Percentiles rank a stretch among this genome's conserved stretches.
These are phyloP conservation scores for Naja naja DNA, from an alignment of 2,113 vertebrate species.

Conservation along the genomic window DNA sequence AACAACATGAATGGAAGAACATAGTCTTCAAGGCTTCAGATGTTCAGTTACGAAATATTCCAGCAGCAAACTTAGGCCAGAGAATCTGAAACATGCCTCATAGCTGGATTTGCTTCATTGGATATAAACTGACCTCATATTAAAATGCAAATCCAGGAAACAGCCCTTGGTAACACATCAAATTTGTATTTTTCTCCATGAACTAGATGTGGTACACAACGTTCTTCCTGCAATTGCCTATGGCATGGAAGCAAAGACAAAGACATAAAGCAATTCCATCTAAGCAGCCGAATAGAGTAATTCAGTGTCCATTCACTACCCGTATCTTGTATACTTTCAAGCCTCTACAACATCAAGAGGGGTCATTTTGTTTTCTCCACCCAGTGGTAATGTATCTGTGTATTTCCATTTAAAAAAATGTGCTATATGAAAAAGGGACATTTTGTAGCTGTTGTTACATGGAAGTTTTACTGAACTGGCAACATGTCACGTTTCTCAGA, in stretches of 20 bases:
- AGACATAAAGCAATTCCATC: not conserved
- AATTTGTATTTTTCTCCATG: not conserved
- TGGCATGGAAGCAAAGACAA: not conserved
- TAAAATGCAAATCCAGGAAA: not conserved
- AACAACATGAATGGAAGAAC: not conserved
- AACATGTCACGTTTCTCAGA: not conserved
- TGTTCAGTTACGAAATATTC: not conserved
- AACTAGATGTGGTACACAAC: not conserved
- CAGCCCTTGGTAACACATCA: not conserved
- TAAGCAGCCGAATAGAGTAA: not conserved
- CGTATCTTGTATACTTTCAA: not conserved
- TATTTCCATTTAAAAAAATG: not conserved
- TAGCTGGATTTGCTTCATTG: not conserved
- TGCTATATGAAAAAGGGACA: not conserved
- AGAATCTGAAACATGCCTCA: not conserved
- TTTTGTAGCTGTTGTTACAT: not conserved
- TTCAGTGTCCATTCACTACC: not conserved
- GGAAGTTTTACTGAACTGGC: not conserved
- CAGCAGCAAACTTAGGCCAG: not conserved
- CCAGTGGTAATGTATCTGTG: not conserved
- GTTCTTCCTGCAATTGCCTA: not conserved
- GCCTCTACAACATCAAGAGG: not conserved
- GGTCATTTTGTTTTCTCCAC: not conserved
- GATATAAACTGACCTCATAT: not conserved
- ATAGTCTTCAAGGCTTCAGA: not conserved